These are phyloP conservation scores for Agraylea sexmaculata DNA, from an alignment of 1,140 invertebrate genomes.

Conservation along the genomic window DNA sequence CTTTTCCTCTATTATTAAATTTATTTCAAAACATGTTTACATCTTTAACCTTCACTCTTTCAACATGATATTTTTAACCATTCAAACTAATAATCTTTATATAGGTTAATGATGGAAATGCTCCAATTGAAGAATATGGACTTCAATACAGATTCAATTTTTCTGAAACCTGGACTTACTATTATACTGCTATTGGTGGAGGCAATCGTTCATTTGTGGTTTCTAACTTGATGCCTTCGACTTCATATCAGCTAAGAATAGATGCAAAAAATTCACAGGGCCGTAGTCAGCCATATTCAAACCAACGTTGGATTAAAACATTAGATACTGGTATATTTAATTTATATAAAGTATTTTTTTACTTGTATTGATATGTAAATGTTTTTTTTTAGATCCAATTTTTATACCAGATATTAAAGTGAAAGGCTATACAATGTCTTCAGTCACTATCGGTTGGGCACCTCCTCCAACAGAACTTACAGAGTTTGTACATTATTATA, in stretches of 20 bases:
- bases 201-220: slow-evolving; percentile 51
- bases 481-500: slow-evolving; percentile 64
- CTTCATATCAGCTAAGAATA: slow-evolving; percentile 47
- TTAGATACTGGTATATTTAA: slow-evolving; percentile 33
- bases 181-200: slow-evolving; percentile 40
- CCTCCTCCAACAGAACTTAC: slow-evolving; percentile 50
- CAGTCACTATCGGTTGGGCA: slow-evolving; percentile 68
- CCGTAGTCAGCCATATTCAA: slow-evolving; percentile 33
- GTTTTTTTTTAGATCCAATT: slow-evolving; percentile 48
- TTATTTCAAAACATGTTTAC: no score
- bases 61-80: no score
- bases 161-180: slow-evolving; percentile 37
- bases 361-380: no score
- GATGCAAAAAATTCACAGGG: slow-evolving; percentile 43
- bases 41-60: no score
- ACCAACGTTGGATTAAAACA: slow-evolving; percentile 44
- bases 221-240: slow-evolving; percentile 46
- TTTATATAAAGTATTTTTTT: slow-evolving; percentile 9
- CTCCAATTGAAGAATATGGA: slow-evolving; percentile 51
- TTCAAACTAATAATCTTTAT: not conserved
- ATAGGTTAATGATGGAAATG: slow-evolving; percentile 57
- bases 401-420: slow-evolving; percentile 66
- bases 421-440: slow-evolving; percentile 62
- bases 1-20: no score
- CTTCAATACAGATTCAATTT: slow-evolving; percentile 48